A percentile compares a stretch with the other conserved stretches of the same genome.
phyloP scores from a whole-genome alignment of 2,113 vertebrate species.

The Physeter macrocephalus region DNA sequence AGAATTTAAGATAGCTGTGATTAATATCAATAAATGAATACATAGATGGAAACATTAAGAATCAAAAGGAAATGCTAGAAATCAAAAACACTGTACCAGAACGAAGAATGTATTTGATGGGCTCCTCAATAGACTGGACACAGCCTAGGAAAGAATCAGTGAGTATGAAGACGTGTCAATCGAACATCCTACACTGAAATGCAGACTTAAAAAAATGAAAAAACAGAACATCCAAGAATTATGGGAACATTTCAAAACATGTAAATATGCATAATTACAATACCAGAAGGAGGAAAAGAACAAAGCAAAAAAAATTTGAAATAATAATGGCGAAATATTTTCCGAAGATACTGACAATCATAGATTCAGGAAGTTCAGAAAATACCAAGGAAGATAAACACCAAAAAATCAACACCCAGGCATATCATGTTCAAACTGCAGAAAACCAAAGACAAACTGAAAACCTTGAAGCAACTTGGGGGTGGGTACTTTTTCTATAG shows the following conservation, averaged over 20 bases:
- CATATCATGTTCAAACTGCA: too few relatives aligned
- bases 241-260: background rate
- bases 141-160: background rate
- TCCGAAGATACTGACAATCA: background rate
- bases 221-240: background rate
- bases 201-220: background rate
- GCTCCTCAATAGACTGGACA: background rate
- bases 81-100: background rate
- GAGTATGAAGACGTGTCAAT: background rate
- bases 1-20: background rate
- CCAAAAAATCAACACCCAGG: too few relatives aligned
- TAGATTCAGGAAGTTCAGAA: background rate
- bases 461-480: too few relatives aligned
- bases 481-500: too few relatives aligned
- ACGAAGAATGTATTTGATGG: background rate
- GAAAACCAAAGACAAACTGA: too few relatives aligned
- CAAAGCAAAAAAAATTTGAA: background rate
- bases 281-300: background rate
- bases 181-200: background rate
- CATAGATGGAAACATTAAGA: background rate
- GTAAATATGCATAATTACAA: background rate
- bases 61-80: background rate
- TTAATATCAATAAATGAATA: background rate
- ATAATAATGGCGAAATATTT: background rate
- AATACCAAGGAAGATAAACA: background rate